Base-by-base conservation (phyloP, 1,140 invertebrate species). In the Agrilus planipennis region DNA sequence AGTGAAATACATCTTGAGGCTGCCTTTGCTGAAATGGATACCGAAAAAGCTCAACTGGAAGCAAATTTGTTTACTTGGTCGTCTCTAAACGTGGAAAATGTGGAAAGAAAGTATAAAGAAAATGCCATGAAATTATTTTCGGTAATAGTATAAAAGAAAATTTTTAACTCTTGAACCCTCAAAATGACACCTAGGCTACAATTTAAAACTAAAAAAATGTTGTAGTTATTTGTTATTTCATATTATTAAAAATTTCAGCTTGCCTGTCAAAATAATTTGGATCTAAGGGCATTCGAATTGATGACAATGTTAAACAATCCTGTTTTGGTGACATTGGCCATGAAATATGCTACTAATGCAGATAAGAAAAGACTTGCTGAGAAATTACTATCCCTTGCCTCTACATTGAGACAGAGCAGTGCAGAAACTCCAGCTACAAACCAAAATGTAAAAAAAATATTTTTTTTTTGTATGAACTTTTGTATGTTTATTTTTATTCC, bases 41-140 rank as follows among this genome's bases (percentile, higher is more conserved):
- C 76, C 3, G 88, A 93, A 55, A 94, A 91, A 65, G 70, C 77
- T 11, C 70, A 79, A 49, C 68, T 85, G 45, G 91, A 95, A 69
- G 81, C 87, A 51, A 71, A 73, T 46, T 52, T 88, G 27, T 73
- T 81, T 49, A 72, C 79, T 10, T 70, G 75, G 55, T 70, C 72
- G 35, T 68, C 67, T 37, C 69, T 76, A 54, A 63, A 72, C 1
- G 52, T 67, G 1, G 76, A 81, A 5, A 69, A 77, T 25, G 65
- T 70, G 6, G 69, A 75, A 5, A 79, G 76, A 54, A 61, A 69
- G 14, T 71, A 75, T 4, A 76, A 81, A 45, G 80, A 90, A 59
- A 73, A 77, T n/a, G 73, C 90, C 18, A 74, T 95, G 44, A 90
- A 89, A 65, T 60, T 93, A 15, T 93, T 96, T 71, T 88, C 87